A percentile compares a stretch with the other conserved stretches of the same genome.
Conservation (phyloP, 1,140 invertebrate species). For the Eurosta solidaginis region DNA sequence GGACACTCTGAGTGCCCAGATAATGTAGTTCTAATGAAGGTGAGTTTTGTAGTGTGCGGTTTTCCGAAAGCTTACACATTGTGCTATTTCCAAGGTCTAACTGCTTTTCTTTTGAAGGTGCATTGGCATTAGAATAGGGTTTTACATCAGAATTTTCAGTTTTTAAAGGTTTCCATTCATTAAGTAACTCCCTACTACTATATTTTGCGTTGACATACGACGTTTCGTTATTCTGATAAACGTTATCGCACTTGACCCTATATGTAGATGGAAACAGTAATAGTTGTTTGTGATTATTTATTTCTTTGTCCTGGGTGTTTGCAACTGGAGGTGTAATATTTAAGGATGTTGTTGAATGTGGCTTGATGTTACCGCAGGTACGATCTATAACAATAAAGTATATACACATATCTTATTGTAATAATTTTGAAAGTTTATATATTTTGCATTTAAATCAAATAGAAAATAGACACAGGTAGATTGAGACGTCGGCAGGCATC, state of each 20-base stretch:
- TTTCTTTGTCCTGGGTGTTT: not conserved
- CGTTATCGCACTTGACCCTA: not conserved
- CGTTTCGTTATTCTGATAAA: constrained; percentile 44
- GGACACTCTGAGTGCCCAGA: constrained; percentile 50
- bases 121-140: constrained; percentile 46
- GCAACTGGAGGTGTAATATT: not conserved
- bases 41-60: constrained; percentile 43
- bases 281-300: not conserved
- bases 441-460: too few species aligned
- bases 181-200: constrained; percentile 48
- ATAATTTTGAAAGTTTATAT: too few species aligned
- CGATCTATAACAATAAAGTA: too few species aligned
- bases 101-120: constrained; percentile 21
- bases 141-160: not conserved
- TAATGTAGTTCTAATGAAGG: not conserved
- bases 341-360: too few species aligned
- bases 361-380: too few species aligned
- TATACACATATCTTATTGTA: too few species aligned
- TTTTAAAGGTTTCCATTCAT: constrained; percentile 31
- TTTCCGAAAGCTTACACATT: constrained; percentile 55
- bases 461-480: too few species aligned
- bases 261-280: not conserved
- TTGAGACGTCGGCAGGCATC: too few species aligned
- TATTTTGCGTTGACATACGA: constrained; percentile 56
- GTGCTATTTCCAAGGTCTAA: constrained; percentile 47